Evolutionary conservation across 2,888 invertebrate genomes (phyloP), one percentile per base, ranked within the genome.

Genomic region (Drosophila infuscata): DNA sequence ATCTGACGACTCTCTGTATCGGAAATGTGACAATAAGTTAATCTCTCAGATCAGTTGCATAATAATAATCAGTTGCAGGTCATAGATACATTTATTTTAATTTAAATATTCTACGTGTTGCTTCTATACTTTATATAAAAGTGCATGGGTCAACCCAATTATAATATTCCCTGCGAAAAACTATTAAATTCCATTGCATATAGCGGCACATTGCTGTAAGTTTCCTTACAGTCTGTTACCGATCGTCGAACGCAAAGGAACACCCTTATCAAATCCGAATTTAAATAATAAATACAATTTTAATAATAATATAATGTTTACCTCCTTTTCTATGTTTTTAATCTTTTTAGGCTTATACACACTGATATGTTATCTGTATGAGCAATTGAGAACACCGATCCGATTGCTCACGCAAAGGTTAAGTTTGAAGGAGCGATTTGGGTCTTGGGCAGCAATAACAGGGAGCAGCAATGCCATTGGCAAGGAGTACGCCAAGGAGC

Each of bases 251-350:
- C 66, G 38, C 4, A 41, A 3, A 36, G 17, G 52, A 70, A n/a
- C 65, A 35, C 38, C 29, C 54, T 33, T 43, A 58, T 62, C 54
- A 63, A 49, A n/a, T 8, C n/a, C 3, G 30, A 38, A n/a, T 56
- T n/a, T n/a, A n/a, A n/a, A n/a, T n/a, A n/a, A n/a, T n/a, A n/a
- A n/a, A n/a, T n/a, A n/a, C n/a, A n/a, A n/a, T n/a, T n/a, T n/a
- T n/a, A n/a, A n/a, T n/a, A n/a, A n/a, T n/a, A 11, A 7, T 15
- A 46, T 0, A 12, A 85, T 88, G 88, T 48, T 70, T 0, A 11
- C 15, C 8, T 29, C 20, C 35, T 54, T 84, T 70, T 83, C 71
- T 38, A 58, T 65, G 32, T 86, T 89, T 58, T 83, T 95, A 59
- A 94, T 95, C n/a, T n/a, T n/a, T n/a, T n/a, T n/a, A n/a, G n/a